Percentiles rank a stretch among this genome's conserved stretches.
phyloP scores from a whole-genome alignment of 2,888 invertebrate genomes.

The Caenorhabditis uteleia region DNA sequence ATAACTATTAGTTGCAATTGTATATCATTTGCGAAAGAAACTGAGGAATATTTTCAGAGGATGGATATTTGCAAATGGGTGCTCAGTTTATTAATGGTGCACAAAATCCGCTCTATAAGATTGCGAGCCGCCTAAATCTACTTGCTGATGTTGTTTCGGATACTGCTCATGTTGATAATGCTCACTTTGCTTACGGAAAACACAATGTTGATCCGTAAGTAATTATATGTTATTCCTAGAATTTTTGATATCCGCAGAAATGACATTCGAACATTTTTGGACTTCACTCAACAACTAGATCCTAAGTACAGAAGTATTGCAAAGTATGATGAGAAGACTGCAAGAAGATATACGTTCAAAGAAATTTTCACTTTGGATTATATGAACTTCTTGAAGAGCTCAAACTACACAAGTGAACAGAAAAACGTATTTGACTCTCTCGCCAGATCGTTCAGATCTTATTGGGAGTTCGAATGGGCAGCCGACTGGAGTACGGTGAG shows the following conservation, averaged over 20 bases:
- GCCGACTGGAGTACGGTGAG: constrained; percentile 59
- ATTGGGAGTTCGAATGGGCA: constrained; percentile 67
- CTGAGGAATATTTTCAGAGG: constrained; percentile 39
- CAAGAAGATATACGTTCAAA: constrained; percentile 45
- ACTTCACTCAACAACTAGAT: constrained; percentile 49
- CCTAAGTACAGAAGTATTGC: constrained; percentile 49
- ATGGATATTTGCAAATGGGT: constrained; percentile 65
- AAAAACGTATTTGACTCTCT: constrained; percentile 55
- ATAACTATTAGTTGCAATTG: background rate
- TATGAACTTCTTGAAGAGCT: constrained; percentile 37
- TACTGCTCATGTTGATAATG: constrained; percentile 46
- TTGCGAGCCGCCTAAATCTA: constrained; percentile 50
- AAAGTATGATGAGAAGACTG: constrained; percentile 44
- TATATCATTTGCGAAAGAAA: background rate
- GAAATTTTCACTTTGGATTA: constrained; percentile 48
- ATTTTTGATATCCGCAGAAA: constrained; percentile 19
- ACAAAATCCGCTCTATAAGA: constrained; percentile 59
- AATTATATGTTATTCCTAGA: background rate
- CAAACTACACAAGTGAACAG: constrained; percentile 43
- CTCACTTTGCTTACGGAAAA: constrained; percentile 40
- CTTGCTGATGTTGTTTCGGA: constrained; percentile 42
- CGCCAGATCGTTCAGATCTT: constrained; percentile 55
- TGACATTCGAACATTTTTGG: constrained; percentile 43
- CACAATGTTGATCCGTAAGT: constrained; percentile 35
- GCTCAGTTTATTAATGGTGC: constrained; percentile 65